Conservation (phyloP, 2,113 vertebrate genomes). For the Gallinago media region DNA sequence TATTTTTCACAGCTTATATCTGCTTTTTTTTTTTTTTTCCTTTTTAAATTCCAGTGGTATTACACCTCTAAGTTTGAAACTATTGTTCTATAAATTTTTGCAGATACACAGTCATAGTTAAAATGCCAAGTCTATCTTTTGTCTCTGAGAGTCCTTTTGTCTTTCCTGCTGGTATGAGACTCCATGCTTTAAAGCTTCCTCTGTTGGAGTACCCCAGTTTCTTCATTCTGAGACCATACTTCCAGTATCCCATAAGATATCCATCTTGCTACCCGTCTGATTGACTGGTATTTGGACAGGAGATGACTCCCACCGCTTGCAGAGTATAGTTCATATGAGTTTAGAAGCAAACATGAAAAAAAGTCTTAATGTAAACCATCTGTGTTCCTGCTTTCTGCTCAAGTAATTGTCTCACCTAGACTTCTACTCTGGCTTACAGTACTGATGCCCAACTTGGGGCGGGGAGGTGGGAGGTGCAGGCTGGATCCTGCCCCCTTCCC, state of each 20-base stretch:
- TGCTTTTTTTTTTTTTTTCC: background rate
- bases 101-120: background rate
- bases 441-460: background rate
- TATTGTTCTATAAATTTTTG: background rate
- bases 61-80: constrained; percentile 18
- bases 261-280: background rate
- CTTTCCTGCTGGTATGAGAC: background rate
- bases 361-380: background rate
- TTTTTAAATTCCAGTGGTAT: constrained; percentile 17
- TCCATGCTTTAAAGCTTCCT: background rate
- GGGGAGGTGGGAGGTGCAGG: fast-evolving
- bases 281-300: background rate
- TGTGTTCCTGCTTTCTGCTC: background rate
- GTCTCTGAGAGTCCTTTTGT: background rate
- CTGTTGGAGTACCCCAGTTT: background rate
- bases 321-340: background rate
- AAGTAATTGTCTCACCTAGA: background rate
- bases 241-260: background rate
- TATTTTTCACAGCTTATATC: background rate
- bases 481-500: background rate
- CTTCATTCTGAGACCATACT: background rate
- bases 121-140: background rate
- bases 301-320: background rate
- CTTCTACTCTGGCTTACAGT: background rate
- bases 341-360: background rate